A percentile compares a stretch with the other conserved stretches of the same genome.
Evolutionary conservation across 2,797 vertebrate genomes (phyloP).

Genomic region (Danionella dracula): DNA sequence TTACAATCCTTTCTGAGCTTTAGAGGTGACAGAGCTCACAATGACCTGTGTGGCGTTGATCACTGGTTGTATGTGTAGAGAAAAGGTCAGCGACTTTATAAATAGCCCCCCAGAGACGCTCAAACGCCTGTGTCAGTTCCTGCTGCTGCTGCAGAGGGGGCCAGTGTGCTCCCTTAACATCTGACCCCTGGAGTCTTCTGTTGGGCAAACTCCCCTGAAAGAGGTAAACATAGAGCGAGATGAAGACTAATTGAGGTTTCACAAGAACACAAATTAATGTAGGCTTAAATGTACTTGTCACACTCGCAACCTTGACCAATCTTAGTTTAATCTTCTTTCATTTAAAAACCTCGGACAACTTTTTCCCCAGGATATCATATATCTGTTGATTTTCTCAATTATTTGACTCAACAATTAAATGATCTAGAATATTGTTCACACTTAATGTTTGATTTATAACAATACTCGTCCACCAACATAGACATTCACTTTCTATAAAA

Average conservation of each 20-base stretch:
- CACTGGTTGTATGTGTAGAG: constrained; percentile 11
- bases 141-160: constrained; percentile 11
- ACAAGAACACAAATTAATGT: too few species aligned
- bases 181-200: constrained; percentile 1
- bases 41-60: constrained; percentile 40
- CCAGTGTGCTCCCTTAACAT: not conserved
- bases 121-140: constrained; percentile 45
- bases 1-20: not conserved
- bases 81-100: constrained; percentile 54
- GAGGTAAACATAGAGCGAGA: not conserved
- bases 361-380: too few species aligned
- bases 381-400: too few species aligned
- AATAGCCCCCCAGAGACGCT: constrained; percentile 48
- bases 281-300: too few species aligned
- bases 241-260: not conserved
- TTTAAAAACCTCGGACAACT: too few species aligned
- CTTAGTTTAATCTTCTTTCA: too few species aligned
- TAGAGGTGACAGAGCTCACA: constrained; percentile 28
- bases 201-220: not conserved
- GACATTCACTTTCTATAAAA: too few species aligned
- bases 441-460: too few species aligned
- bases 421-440: too few species aligned
- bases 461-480: too few species aligned
- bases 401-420: too few species aligned
- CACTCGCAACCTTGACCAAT: too few species aligned